Base-by-base conservation (phyloP, 2,113 vertebrate genomes). In the Okapia johnstoni region DNA sequence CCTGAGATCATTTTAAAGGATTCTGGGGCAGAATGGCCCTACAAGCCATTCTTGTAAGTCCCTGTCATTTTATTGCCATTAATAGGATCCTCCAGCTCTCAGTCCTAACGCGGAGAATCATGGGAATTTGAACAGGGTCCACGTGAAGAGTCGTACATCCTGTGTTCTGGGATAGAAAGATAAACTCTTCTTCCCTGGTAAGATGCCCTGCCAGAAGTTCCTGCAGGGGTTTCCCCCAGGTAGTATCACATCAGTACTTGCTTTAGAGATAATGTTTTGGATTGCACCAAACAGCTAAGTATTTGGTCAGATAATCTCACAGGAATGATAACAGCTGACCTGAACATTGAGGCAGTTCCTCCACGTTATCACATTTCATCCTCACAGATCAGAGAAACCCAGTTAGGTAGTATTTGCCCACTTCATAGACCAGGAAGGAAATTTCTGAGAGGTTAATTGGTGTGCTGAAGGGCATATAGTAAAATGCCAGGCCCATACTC, bases 401-500 rank as follows among this genome's bases (percentile, higher is more conserved):
- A 98, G 90, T 97, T 95, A 97, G 89, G 66, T 96, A 26, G 55
- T 80, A 87, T 87, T 95, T 98, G 36, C 85, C 93, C 55, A 96
- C 83, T 96, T 97, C 46, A 66, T 26, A 97, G 54, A 93, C 23
- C 26, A 85, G 50, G 40, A 90, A 96, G 57, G 36, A 95, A 73
- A 96, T 96, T 92, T 95, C 77, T 66, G 80, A 96, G 76, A 96
- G 94, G 55, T 92, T 96, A 95, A 97, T 94, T 97, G 92, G 80
- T 94, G 36, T 88, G 70, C 94, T 90, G 36, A 96, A 79, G 50
- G 48, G 66, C 63, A 94, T 58, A 66, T 30, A 76, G 21, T 77
- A 57, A 96, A 98, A 85, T 93, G 7, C 13, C 48, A 21, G 30
- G 36, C 54, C 50, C 43, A 93, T 26, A n/a, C 26, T 92, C 36